phyloP scores from a whole-genome alignment of 53 echinoderm and acorn worm species.

The Glandiceps talaboti region DNA sequence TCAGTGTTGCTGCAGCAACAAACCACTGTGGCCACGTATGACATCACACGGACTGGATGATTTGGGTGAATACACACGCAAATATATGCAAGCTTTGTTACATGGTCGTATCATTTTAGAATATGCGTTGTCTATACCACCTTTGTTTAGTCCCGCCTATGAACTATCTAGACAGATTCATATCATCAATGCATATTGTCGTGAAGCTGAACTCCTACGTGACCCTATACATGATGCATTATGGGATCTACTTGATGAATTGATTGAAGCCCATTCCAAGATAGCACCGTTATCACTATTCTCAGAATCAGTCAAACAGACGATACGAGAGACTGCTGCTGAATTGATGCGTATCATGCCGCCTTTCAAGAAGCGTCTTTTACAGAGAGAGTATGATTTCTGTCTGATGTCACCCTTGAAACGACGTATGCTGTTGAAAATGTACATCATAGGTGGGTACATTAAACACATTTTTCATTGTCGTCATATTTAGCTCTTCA shows the following conservation, averaged over 20 bases:
- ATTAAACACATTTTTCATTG: not conserved
- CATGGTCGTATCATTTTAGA: slow-evolving; percentile 81
- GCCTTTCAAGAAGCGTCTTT: slow-evolving; percentile 80
- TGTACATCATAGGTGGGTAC: slow-evolving; percentile 71
- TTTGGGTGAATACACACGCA: slow-evolving; percentile 58
- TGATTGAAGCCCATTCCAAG: slow-evolving; percentile 86
- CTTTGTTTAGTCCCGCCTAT: slow-evolving; percentile 91
- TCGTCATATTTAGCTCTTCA: not conserved
- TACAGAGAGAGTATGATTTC: slow-evolving; percentile 96
- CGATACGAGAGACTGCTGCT: slow-evolving; percentile 75
- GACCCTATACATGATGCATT: slow-evolving; percentile 89
- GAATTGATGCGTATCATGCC: slow-evolving; percentile 88
- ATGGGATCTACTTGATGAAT: slow-evolving; percentile 94
- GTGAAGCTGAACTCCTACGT: slow-evolving; percentile 75
- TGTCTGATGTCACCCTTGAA: slow-evolving; percentile 76
- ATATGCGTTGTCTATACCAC: slow-evolving; percentile 60
- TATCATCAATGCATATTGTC: slow-evolving; percentile 95
- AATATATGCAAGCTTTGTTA: slow-evolving; percentile 76
- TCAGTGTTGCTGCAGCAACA: slow-evolving; percentile 51
- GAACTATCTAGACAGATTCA: slow-evolving; percentile 92
- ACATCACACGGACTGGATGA: slow-evolving; percentile 44
- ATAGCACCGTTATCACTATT: slow-evolving; percentile 81
- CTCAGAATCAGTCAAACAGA: slow-evolving; percentile 71
- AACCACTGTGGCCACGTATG: slow-evolving; percentile 83
- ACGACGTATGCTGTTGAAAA: slow-evolving; percentile 84